phyloP scores from a whole-genome alignment of 2,888 invertebrate species.

The Drosophila paramelanica region DNA sequence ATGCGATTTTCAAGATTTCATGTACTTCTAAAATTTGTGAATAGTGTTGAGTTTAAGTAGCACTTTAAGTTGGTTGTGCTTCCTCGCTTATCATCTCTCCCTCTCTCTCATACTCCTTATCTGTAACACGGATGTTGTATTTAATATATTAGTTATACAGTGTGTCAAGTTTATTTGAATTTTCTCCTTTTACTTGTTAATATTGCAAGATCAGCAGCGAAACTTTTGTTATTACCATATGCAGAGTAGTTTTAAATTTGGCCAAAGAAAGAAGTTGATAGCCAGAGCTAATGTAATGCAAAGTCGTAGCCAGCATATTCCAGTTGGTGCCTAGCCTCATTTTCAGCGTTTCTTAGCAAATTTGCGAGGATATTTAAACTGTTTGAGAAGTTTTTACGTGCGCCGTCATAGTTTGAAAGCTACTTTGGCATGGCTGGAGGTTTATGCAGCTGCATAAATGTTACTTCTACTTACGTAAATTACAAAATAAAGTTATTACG shows the following conservation, averaged over 20 bases:
- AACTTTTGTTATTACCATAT: constrained; percentile 49
- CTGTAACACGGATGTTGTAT: neutral
- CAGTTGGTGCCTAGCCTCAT: constrained; percentile 36
- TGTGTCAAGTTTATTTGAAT: neutral
- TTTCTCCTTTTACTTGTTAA: constrained; percentile 13
- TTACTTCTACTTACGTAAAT: constrained; percentile 79
- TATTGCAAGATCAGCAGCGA: constrained; percentile 12
- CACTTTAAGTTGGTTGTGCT: neutral
- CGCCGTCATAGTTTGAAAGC: constrained; percentile 76
- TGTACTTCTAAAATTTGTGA: neutral
- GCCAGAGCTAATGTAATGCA: constrained; percentile 43
- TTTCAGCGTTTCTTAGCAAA: constrained; percentile 58
- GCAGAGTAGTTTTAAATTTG: constrained; percentile 39
- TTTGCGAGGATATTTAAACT: constrained; percentile 70
- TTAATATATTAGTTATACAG: neutral
- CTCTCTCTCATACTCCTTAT: neutral
- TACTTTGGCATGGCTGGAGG: constrained; percentile 67
- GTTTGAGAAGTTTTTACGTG: constrained; percentile 71
- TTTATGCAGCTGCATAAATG: constrained; percentile 77
- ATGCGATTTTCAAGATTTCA: neutral
- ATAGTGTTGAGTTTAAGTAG: neutral
- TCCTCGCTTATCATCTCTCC: neutral
- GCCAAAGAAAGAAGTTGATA: constrained; percentile 1
- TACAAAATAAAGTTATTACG: constrained; percentile 78
- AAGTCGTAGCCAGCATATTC: constrained; percentile 41